Base-by-base conservation (phyloP, 1,140 invertebrate species). In the Apis dorsata region DNA sequence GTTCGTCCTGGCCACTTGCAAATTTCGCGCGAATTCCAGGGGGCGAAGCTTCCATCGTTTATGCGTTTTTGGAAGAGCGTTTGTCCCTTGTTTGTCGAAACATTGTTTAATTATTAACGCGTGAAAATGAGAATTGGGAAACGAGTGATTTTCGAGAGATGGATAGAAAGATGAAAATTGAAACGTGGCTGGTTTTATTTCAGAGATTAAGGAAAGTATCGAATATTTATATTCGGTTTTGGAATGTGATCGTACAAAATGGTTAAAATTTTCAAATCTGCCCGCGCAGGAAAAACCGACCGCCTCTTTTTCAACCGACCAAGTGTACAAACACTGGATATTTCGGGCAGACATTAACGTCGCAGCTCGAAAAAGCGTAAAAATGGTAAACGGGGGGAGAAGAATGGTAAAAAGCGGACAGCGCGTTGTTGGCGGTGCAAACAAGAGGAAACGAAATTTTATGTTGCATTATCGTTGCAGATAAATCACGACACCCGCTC, bases 381-480 rank as follows among this genome's bases (percentile, higher is more conserved):
- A 19, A 49, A 21, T 4, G 4, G 44, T 19, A 63, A 24, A 13
- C 9, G 34, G 11, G 49, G 44, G 24, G 21, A 28, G 11, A 72
- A 34, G 53, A 15, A 44, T 34, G 28, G 19, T 13, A 59, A 72
- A 72, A 73, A 72, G 49, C 9, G 62, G 34, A 44, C 63, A 55
- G 19, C 73, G 73, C 19, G 73, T n/a, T 53, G 53, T 24, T 28
- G 53, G 9, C 49, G 19, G 68, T 34, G n/a, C 79, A 66, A 59
- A 55, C 55, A 81, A 74, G 44, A 60, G 74, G 53, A 59, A 55
- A 34, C 78, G 51, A 81, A 68, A 81, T 81, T 81, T 81, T 49
- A 65, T 57, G 79, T 81, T 51, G 34, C 62, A 76, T 81, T 81
- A 81, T 76, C 79, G 72, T 55, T 10, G 19, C n/a, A 17, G 28